Base-by-base conservation (phyloP, 1,140 invertebrate species). In the Leptonema lineaticorne region DNA sequence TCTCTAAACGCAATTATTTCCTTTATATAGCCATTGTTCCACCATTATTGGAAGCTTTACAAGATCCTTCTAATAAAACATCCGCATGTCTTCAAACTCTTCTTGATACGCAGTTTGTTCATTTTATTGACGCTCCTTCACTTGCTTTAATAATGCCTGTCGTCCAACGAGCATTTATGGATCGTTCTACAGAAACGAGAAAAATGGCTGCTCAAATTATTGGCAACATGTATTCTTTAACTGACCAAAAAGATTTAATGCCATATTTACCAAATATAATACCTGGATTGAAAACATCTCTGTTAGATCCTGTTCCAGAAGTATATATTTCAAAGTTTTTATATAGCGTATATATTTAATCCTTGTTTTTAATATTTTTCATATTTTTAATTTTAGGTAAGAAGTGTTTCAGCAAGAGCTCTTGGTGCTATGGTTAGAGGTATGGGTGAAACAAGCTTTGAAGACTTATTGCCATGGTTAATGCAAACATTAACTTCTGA, bases 191-290 rank as follows among this genome's bases (percentile, higher is more conserved):
- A 0, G 97, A 99, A 82, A 99, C 95, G 0, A 86, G 96, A 75
- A 97, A 98, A 85, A 98, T 98, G 94, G 95, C 97, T 22, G 94
- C 96, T n/a, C 92, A 94, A 81, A 99, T 99, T 76, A 98, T 99
- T 74, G 96, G 97, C 46, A 99, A 99, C 79, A 98, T 99, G 95
- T 99, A 99, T 81, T 98, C 95, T 0, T 83, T 99, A 8, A 99
- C 97, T 0, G 97, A 99, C 83, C 95, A 98, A 78, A 99, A 99
- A 83, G 98, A 99, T 82, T 84, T 99, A 60, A 89, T 92, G 59
- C 98, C 98, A 0, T 99, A 99, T 79, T 83, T 99, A 71, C 93
- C 95, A 1, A 95, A 91, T 50, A 96, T 99, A 69, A 96, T 99
- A 63, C 97, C 97, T 3, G 97, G 97, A 0, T 78, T 99, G 30